Evolutionary conservation across 2,888 invertebrate species (phyloP).

Genomic region (Sepioteuthis lessoniana): DNA sequence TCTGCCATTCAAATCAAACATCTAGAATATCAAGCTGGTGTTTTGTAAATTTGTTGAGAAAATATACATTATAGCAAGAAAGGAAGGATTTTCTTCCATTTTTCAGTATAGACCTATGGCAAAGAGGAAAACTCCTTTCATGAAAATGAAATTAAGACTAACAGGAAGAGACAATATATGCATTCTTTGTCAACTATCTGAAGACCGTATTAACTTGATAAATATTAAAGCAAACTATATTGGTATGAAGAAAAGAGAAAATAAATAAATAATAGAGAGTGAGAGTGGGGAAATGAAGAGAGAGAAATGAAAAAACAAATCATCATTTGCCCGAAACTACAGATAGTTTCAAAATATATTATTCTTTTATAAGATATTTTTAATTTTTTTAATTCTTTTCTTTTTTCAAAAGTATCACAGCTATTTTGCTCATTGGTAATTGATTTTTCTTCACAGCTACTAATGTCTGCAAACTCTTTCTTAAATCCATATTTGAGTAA

Average conservation of each 20-base stretch:
- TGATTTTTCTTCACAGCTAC: slow-evolving; percentile 33
- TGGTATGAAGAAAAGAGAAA: background rate
- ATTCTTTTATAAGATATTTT: background rate
- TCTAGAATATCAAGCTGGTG: background rate
- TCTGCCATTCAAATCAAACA: background rate
- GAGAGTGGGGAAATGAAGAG: too few species aligned
- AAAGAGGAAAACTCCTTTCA: background rate
- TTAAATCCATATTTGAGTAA: slow-evolving; percentile 4
- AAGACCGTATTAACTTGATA: background rate
- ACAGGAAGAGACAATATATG: background rate
- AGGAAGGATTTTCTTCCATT: too few species aligned
- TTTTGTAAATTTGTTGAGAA: background rate
- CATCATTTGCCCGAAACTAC: background rate
- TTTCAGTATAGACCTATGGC: background rate
- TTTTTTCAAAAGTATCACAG: background rate
- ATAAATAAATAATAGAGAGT: background rate
- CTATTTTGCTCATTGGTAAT: background rate
- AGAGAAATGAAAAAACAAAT: background rate
- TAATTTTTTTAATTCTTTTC: too few species aligned
- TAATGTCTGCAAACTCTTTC: background rate
- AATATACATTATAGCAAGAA: background rate
- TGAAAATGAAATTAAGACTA: background rate
- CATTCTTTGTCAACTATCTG: background rate
- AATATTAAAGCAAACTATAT: background rate
- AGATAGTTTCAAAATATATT: background rate